These are phyloP conservation scores for Condylura cristata DNA, from an alignment of 2,113 vertebrate genomes.

Conservation along the genomic window DNA sequence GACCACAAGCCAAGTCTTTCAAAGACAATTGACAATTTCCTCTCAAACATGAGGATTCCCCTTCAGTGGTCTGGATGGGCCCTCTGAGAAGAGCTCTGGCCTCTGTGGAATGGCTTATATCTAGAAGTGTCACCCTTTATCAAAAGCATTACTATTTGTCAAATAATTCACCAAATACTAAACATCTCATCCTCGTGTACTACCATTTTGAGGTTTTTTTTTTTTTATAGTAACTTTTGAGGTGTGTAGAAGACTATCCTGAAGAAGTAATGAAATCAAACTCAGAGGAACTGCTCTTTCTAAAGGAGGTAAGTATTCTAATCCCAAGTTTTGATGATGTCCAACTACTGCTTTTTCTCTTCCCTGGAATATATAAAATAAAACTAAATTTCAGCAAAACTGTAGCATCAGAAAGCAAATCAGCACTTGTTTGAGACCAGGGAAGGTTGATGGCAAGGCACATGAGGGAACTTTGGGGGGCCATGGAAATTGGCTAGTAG, in stretches of 20 bases:
- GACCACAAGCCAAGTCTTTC: not conserved
- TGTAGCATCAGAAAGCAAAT: not conserved
- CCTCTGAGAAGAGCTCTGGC: not conserved
- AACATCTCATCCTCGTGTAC: not conserved
- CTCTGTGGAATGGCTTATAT: not conserved
- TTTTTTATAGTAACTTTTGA: not conserved
- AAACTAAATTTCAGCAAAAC: constrained; percentile 50
- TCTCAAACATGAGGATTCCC: not conserved
- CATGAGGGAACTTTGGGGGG: not conserved
- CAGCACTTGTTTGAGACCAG: not conserved
- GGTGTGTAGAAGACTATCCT: not conserved
- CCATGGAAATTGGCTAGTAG: not conserved
- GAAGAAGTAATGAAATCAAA: not conserved
- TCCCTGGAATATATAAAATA: constrained; percentile 29
- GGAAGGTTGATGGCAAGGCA: not conserved
- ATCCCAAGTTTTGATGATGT: not conserved
- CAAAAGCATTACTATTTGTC: constrained; percentile 41
- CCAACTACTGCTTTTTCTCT: constrained; percentile 26
- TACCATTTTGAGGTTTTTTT: not conserved
- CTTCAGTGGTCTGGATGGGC: not conserved
- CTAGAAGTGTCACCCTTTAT: not conserved
- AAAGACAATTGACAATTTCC: not conserved
- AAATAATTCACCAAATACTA: constrained; percentile 15
- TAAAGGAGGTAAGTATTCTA: not conserved
- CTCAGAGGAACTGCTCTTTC: not conserved